Percentiles rank a stretch among this genome's conserved stretches.
These are phyloP conservation scores for Scyliorhinus canicula DNA, from an alignment of 2,797 vertebrate species.

Conservation along the genomic window DNA sequence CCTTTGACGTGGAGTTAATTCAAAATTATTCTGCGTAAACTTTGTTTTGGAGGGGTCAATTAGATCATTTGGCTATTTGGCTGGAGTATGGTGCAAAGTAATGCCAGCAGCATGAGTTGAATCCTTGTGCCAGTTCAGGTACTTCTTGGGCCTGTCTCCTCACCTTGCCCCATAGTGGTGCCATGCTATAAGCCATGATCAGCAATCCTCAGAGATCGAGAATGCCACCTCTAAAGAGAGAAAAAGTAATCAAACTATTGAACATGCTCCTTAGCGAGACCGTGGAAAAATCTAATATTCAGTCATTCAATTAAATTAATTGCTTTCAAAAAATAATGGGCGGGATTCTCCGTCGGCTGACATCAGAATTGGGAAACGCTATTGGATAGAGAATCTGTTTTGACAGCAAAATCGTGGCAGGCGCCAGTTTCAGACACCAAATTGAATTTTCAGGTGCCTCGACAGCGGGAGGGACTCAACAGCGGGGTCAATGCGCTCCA, in stretches of 20 bases:
- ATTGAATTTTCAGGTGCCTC: too few relatives aligned
- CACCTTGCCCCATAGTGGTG: background rate
- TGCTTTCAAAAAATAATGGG: background rate
- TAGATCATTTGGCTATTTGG: background rate
- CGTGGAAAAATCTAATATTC: background rate
- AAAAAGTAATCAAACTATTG: background rate
- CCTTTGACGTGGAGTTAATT: background rate
- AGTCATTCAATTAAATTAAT: background rate
- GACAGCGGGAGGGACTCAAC: too few relatives aligned
- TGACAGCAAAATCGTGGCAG: too few relatives aligned
- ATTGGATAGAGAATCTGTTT: too few relatives aligned
- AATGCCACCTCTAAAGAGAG: background rate
- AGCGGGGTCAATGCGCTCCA: too few relatives aligned
- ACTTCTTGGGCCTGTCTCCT: background rate
- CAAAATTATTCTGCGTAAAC: background rate
- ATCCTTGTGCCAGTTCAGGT: background rate
- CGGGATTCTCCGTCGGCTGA: too few relatives aligned
- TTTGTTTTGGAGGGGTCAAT: background rate
- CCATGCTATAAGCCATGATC: background rate
- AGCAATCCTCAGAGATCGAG: background rate
- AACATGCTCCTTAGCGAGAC: background rate
- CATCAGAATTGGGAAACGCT: too few relatives aligned
- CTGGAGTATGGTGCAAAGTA: background rate
- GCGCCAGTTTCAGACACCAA: too few relatives aligned
- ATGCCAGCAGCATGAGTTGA: background rate